These are phyloP conservation scores for Melieria crassipennis DNA, from an alignment of 2,888 invertebrate species.

Conservation along the genomic window DNA sequence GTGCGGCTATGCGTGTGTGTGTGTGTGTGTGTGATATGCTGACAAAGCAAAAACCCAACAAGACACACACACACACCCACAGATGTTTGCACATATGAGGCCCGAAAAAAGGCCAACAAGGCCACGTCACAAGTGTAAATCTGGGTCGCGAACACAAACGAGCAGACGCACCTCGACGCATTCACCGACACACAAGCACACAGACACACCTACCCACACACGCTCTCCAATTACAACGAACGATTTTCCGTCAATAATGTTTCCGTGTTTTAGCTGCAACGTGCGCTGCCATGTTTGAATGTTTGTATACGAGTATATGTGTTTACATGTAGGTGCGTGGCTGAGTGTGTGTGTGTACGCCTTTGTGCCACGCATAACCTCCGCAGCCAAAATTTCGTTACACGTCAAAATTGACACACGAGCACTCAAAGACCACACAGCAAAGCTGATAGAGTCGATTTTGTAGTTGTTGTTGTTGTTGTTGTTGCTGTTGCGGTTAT, in stretches of 20 bases:
- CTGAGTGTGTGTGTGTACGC: too few species aligned
- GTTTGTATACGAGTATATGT: not conserved
- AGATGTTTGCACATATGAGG: not conserved
- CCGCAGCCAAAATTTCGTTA: slow-evolving; percentile 6
- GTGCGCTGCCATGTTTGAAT: too few species aligned
- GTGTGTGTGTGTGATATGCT: not conserved
- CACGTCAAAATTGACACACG: slow-evolving; percentile 13
- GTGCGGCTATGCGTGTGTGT: not conserved
- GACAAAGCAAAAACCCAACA: not conserved
- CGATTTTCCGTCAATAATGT: too few species aligned
- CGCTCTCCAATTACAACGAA: too few species aligned
- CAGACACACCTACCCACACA: not conserved
- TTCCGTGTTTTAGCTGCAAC: too few species aligned
- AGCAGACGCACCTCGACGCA: not conserved
- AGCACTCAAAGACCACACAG: too few species aligned
- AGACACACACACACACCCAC: not conserved
- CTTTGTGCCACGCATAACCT: not conserved
- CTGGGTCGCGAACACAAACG: slow-evolving; percentile 6
- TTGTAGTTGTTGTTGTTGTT: too few species aligned
- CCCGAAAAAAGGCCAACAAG: slow-evolving; percentile 5
- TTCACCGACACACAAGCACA: not conserved
- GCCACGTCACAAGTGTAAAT: slow-evolving; percentile 16
- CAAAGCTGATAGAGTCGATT: too few species aligned
- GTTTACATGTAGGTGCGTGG: too few species aligned
- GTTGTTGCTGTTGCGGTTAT: too few species aligned